Base-by-base conservation (phyloP, 2,113 vertebrate genomes). In the Centrocercus urophasianus region DNA sequence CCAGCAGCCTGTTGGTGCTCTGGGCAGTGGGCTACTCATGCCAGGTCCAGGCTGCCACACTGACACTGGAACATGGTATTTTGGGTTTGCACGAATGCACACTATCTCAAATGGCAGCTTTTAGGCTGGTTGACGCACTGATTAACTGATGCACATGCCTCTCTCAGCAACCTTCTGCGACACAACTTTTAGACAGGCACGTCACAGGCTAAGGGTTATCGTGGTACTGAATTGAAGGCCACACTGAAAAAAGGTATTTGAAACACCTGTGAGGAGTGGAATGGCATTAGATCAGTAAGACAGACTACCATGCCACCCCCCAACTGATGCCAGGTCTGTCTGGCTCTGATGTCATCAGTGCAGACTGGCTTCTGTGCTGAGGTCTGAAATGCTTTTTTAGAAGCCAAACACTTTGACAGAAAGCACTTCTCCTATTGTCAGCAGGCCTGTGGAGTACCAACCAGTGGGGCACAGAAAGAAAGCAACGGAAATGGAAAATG, bases 11-110 rank as follows among this genome's bases (percentile, higher is more conserved):
- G 22, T 17, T 21, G 22, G 22, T 15, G 65, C 48, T 50, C 48
- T 50, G 48, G 48, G 30, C 43, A 13, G 52, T 28, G 45, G 22
- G 25, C 12, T 1, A 36, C 22, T 48, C 0, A 0, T 11, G 6
- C 43, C 34, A 61, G 40, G n/a, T 36, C 27, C 42, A 63, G 27
- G 36, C 17, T 87, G 45, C 36, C 2, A 28, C 7, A 17, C 27
- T 4, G 38, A 27, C 27, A 64, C 25, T 28, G 25, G 38, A 40
- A 40, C 38, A 40, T 27, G 11, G 25, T 28, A 18, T 28, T 40
- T 19, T 40, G 61, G 13, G 8, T n/a, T 74, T 43, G 12, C 59
- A 57, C 45, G 27, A 90, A 79, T 42, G 32, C 48, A 80, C 50
- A 11, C 14, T 65, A 40, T 42, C 27, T 65, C 12, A 17, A 65